phyloP scores from a whole-genome alignment of 2,888 invertebrate species.

The Tolmerus cingulatus region DNA sequence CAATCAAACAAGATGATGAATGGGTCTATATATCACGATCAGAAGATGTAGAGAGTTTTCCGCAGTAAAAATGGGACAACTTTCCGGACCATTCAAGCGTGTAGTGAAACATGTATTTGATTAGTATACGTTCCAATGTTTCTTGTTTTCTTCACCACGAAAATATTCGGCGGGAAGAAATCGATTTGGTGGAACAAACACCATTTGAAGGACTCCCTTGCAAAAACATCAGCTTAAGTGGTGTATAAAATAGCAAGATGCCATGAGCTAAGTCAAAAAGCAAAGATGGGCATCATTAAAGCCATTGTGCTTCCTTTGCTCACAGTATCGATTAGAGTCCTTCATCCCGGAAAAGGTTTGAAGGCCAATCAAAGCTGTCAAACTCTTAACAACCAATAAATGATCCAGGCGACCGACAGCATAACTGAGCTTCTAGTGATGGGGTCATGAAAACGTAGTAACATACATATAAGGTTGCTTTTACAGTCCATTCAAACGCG shows the following conservation, averaged over 20 bases:
- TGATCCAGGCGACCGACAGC: background rate
- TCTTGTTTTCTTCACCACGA: background rate
- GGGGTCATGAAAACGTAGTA: background rate
- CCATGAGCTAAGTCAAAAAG: background rate
- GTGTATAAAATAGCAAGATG: background rate
- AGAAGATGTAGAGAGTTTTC: background rate
- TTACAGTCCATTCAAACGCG: background rate
- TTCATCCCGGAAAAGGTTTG: background rate
- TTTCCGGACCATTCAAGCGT: background rate
- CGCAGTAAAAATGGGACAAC: background rate
- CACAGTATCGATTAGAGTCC: background rate
- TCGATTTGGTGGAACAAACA: background rate
- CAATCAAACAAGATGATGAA: background rate
- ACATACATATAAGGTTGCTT: background rate
- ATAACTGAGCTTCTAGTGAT: background rate
- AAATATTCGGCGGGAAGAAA: background rate
- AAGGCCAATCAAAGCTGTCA: background rate
- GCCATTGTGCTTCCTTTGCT: background rate
- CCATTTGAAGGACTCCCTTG: background rate
- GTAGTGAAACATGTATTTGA: background rate
- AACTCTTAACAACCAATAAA: background rate
- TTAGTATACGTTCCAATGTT: background rate
- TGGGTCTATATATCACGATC: background rate
- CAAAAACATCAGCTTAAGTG: background rate
- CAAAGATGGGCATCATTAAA: background rate